Evolutionary conservation across 2,888 invertebrate species (phyloP).

Genomic region (Ochropleura plecta): DNA sequence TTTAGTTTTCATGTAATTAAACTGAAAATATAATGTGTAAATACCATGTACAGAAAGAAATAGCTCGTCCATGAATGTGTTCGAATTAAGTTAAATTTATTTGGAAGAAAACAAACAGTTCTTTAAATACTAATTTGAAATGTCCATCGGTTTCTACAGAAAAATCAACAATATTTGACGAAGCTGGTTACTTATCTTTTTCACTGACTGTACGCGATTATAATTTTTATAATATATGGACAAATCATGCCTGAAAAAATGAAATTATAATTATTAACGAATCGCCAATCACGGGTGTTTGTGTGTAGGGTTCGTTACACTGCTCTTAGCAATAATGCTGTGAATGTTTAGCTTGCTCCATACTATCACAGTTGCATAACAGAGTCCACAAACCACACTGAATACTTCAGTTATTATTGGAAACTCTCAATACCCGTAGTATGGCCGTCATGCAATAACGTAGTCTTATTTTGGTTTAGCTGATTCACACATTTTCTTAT

Average conservation of each 20-base stretch:
- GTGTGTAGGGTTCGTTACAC: neutral
- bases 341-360: constrained; percentile 63
- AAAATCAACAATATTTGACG: no score
- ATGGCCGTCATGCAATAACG: constrained; percentile 73
- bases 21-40: no score
- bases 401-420: constrained; percentile 82
- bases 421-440: constrained; percentile 73
- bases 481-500: constrained; percentile 65
- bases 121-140: no score
- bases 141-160: no score
- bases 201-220: neutral
- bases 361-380: constrained; percentile 52
- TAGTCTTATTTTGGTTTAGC: constrained; percentile 69
- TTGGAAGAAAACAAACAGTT: no score
- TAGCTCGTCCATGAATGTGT: no score
- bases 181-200: no score
- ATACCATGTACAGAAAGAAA: no score
- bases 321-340: constrained; percentile 36
- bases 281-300: neutral
- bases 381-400: constrained; percentile 70
- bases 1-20: no score
- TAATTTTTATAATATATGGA: neutral
- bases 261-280: neutral
- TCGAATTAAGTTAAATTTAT: no score
- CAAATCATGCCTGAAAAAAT: neutral